Evolutionary conservation across 2,113 vertebrate species (phyloP).

Genomic region (Tragulus kanchil): DNA sequence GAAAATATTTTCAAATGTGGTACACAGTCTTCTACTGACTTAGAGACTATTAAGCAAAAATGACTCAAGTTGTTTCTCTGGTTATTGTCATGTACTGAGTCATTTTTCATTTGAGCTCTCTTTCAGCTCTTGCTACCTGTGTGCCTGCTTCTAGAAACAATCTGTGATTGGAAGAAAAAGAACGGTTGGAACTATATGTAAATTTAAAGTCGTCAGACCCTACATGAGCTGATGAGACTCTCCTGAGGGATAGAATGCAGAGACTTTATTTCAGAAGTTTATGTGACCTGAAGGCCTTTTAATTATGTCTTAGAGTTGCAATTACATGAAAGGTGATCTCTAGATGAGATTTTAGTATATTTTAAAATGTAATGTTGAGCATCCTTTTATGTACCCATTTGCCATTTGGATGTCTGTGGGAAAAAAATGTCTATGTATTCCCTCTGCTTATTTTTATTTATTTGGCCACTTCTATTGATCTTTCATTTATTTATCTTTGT

Average conservation of each 20-base stretch:
- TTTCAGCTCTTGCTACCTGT: not conserved
- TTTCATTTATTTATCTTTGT: too few relatives aligned
- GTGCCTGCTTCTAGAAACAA: not conserved
- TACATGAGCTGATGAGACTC: not conserved
- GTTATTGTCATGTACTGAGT: not conserved
- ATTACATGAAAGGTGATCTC: not conserved
- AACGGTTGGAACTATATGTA: not conserved
- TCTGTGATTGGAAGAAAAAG: not conserved
- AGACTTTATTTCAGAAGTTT: not conserved
- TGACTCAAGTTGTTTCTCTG: not conserved
- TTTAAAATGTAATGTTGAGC: not conserved
- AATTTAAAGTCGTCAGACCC: not conserved
- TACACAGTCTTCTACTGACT: not conserved
- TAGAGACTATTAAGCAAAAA: constrained; percentile 13
- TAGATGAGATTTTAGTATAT: constrained; percentile 8
- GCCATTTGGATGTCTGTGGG: not conserved
- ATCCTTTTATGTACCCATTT: not conserved
- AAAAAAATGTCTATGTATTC: not conserved
- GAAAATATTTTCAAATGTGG: not conserved
- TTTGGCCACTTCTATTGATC: too few relatives aligned
- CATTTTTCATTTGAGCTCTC: constrained; percentile 5
- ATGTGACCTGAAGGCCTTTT: not conserved
- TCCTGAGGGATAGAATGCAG: not conserved
- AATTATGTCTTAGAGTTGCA: not conserved
- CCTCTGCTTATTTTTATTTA: not conserved